phyloP scores from a whole-genome alignment of 2,888 invertebrate species.

The Pollenia labialis region DNA sequence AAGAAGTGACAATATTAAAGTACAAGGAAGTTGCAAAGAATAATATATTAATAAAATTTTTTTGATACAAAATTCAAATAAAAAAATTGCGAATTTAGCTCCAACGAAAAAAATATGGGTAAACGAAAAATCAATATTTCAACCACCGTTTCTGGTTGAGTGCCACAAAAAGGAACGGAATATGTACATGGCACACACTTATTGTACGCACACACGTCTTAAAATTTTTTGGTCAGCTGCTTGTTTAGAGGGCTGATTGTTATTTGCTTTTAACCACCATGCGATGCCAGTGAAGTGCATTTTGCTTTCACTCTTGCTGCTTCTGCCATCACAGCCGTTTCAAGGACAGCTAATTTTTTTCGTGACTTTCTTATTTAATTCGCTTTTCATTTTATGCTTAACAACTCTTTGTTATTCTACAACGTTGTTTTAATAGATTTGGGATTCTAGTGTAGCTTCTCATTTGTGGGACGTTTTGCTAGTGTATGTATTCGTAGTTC shows the following conservation, averaged over 20 bases:
- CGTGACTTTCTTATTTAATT: slow-evolving; percentile 16
- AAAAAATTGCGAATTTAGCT: neutral
- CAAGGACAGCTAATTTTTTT: slow-evolving; percentile 75
- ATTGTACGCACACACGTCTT: neutral
- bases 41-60: neutral
- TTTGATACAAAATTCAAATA: neutral
- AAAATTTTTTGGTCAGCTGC: slow-evolving; percentile 61
- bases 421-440: neutral
- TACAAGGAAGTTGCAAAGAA: slow-evolving; percentile 25
- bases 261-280: neutral
- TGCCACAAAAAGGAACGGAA: slow-evolving; percentile 11
- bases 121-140: slow-evolving; percentile 68
- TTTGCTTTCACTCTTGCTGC: slow-evolving; percentile 60
- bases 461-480: neutral
- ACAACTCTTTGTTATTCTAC: neutral
- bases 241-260: slow-evolving; percentile 25
- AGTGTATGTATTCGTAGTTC: neutral
- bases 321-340: slow-evolving; percentile 46
- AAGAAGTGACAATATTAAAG: neutral
- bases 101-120: neutral
- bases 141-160: slow-evolving; percentile 59
- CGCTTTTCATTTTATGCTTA: slow-evolving; percentile 11
- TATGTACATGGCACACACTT: slow-evolving; percentile 10
- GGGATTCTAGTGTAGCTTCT: neutral
- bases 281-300: slow-evolving; percentile 6